A percentile compares a stretch with the other conserved stretches of the same genome.
phyloP scores from a whole-genome alignment of 2,113 vertebrate species.

The Phylloscopus whistleri region DNA sequence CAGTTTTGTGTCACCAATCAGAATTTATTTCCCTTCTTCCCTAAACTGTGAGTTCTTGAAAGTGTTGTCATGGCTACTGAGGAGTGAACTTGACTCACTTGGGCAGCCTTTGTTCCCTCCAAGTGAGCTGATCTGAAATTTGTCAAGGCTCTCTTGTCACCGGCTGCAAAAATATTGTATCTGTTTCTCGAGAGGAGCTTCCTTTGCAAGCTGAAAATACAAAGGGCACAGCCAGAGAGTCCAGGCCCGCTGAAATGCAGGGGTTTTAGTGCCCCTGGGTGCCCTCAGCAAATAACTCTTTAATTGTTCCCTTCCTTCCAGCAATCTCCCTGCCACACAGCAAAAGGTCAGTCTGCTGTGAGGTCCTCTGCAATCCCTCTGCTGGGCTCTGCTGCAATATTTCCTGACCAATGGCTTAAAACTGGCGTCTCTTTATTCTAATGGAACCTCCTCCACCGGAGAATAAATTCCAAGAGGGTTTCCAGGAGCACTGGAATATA shows the following conservation, averaged over 20 bases:
- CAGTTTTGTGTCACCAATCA: background rate
- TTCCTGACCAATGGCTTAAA: background rate
- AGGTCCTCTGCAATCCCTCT: background rate
- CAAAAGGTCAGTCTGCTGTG: background rate
- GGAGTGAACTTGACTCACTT: slow-evolving; percentile 48
- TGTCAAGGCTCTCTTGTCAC: slow-evolving; percentile 9
- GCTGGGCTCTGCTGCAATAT: background rate
- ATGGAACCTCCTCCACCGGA: background rate
- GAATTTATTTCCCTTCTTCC: slow-evolving; percentile 26
- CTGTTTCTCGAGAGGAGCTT: background rate
- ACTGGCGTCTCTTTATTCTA: background rate
- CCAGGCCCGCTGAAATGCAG: background rate
- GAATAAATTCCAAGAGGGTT: background rate
- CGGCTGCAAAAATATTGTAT: background rate
- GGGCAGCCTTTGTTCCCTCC: slow-evolving; percentile 45
- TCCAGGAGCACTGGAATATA: background rate
- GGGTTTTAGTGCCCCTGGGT: background rate
- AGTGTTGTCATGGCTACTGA: slow-evolving; percentile 69
- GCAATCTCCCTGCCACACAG: background rate
- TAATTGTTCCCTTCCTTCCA: background rate
- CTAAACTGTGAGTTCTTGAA: slow-evolving; percentile 14
- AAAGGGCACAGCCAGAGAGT: background rate
- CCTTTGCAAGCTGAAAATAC: background rate
- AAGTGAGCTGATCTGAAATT: slow-evolving; percentile 21
- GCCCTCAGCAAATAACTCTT: slow-evolving; percentile 19